phyloP scores from a whole-genome alignment of 64 coral and sea anemone species.

The Hydrozoanthus tunicans region DNA sequence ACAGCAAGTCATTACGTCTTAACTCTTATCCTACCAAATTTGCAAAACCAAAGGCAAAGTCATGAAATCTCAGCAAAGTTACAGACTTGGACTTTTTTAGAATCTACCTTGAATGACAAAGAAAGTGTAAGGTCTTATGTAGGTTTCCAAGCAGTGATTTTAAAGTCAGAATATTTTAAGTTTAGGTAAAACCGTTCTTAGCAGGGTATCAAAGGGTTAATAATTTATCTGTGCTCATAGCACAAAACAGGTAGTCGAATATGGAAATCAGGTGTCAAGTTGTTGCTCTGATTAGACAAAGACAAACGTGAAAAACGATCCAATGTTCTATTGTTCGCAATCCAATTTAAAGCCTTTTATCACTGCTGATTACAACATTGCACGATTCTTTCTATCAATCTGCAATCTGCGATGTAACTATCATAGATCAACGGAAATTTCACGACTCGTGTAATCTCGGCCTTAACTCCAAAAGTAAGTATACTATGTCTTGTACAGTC shows the following conservation, averaged over 20 bases:
- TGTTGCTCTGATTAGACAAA: background rate
- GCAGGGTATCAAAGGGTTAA: background rate
- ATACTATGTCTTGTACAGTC: background rate
- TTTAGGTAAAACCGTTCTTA: too few species aligned
- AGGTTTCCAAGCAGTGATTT: too few species aligned
- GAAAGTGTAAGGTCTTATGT: too few species aligned
- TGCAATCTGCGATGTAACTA: conserved; percentile 10
- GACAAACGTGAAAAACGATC: background rate
- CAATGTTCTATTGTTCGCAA: background rate
- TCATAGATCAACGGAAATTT: background rate
- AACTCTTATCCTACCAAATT: too few species aligned
- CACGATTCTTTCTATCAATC: background rate
- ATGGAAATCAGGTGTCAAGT: background rate
- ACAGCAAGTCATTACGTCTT: background rate
- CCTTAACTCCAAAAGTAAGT: background rate
- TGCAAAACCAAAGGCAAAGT: too few species aligned
- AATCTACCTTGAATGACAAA: too few species aligned
- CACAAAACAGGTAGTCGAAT: conserved; percentile 5
- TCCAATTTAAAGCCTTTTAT: too few species aligned
- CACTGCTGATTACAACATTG: background rate
- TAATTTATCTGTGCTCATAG: conserved; percentile 8
- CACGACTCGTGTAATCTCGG: background rate
- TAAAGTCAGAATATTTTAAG: too few species aligned
- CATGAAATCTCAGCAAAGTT: too few species aligned
- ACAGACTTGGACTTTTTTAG: too few species aligned